Base-by-base conservation (phyloP, 2,888 invertebrate species). In the Calliopum simillimum region DNA sequence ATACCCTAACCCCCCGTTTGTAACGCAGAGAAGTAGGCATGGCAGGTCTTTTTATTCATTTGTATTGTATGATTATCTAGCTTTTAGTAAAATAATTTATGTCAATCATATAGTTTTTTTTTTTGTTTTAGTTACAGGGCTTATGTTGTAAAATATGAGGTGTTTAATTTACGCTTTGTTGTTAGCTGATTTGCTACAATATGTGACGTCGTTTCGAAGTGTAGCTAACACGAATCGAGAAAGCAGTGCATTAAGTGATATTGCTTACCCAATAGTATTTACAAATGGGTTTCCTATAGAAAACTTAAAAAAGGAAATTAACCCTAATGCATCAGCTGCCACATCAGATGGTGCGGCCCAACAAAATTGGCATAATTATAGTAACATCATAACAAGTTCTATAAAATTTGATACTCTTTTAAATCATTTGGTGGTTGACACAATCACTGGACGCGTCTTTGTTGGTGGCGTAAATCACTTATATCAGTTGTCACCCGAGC, bases 401-500 rank as follows among this genome's bases (percentile, higher is more conserved):
- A 80, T 81, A 44, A 79, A 80, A 68, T 86, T 86, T 72, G 85
- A 86, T 73, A 85, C 86, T 4, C 79, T 75, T 25, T 93, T 97
- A 88, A 95, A 96, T 87, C 96, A 96, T 86, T 89, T 97, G 80
- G 94, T 94, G 79, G 94, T 97, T 79, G 95, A 98, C 87, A 93
- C 94, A 85, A 93, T 94, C 86, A 96, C 96, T 62, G 97, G 97
- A 74, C 91, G 95, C 76, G 94, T 90, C 74, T 90, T 90, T 88
- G 91, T 98, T 74, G 97, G 97, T 75, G 97, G 95, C 69, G 95
- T 96, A 75, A 98, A 98, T 88, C 90, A 92, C 73, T 90, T 98
- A 75, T 97, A 95, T 87, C 97, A 97, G 86, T 89, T 98, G 65
- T 94, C 95, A 51, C 93, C 95, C 58, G 94, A 96, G 82, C 88